phyloP scores from a whole-genome alignment of 1,140 invertebrate species.

The Cyclina sinensis region DNA sequence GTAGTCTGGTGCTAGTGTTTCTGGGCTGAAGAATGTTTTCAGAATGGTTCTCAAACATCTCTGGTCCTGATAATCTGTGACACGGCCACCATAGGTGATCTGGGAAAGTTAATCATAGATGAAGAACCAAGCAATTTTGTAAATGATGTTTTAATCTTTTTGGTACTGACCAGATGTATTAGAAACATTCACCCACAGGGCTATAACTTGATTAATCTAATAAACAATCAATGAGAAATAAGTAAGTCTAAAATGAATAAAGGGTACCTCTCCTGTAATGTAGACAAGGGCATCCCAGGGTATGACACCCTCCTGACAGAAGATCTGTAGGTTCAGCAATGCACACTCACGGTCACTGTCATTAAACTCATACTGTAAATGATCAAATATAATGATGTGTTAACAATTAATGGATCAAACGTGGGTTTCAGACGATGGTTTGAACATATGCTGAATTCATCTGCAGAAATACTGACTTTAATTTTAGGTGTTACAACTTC shows the following conservation, averaged over 20 bases:
- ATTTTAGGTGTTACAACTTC: too few species aligned
- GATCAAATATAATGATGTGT: slow-evolving; percentile 35
- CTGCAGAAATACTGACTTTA: too few species aligned
- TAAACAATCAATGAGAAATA: too few species aligned
- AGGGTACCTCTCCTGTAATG: slow-evolving; percentile 90
- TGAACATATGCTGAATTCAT: too few species aligned
- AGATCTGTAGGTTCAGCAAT: slow-evolving; percentile 94
- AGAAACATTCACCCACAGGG: too few species aligned
- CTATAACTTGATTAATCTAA: too few species aligned
- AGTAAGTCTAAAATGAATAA: too few species aligned
- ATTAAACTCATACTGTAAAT: slow-evolving; percentile 93
- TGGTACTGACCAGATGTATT: too few species aligned
- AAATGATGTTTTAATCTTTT: too few species aligned
- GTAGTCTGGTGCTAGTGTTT: slow-evolving; percentile 90
- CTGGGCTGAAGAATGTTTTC: slow-evolving; percentile 92
- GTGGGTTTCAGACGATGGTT: too few species aligned
- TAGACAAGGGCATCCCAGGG: slow-evolving; percentile 96
- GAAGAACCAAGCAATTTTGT: background rate
- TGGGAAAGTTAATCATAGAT: too few species aligned
- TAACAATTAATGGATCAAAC: too few species aligned
- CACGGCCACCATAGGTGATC: slow-evolving; percentile 96
- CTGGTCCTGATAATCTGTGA: slow-evolving; percentile 96
- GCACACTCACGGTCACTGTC: slow-evolving; percentile 96
- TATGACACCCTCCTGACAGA: slow-evolving; percentile 91
- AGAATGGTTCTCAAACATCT: slow-evolving; percentile 94